Evolutionary conservation across 2,113 vertebrate species (phyloP).

Genomic region (Gallinago paraguaiae): DNA sequence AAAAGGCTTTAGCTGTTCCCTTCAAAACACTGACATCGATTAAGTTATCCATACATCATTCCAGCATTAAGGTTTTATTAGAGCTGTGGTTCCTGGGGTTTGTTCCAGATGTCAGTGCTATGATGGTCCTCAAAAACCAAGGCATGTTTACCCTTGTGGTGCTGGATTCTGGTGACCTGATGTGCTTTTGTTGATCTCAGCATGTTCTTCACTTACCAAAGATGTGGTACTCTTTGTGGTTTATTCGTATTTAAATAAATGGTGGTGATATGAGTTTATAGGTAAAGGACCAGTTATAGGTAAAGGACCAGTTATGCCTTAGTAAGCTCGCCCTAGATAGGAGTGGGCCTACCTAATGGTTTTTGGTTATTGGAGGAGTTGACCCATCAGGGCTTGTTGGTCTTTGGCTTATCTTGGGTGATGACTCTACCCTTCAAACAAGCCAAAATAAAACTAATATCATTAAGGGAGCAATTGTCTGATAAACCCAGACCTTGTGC

Average conservation of each 20-base stretch:
- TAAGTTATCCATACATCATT: not conserved
- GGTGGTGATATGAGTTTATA: rapidly evolving
- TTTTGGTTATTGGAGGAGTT: not conserved
- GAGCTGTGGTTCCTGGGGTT: not conserved
- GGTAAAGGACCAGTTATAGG: not conserved
- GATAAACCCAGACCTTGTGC: not conserved
- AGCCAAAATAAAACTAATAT: not conserved
- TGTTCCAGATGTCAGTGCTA: not conserved
- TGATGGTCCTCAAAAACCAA: not conserved
- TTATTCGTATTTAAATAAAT: not conserved
- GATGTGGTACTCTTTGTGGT: not conserved
- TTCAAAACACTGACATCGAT: slow-evolving; percentile 6
- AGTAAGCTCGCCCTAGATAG: not conserved
- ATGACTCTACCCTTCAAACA: not conserved
- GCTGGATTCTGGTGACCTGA: not conserved
- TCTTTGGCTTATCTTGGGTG: not conserved
- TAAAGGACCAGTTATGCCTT: not conserved
- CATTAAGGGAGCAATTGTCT: not conserved
- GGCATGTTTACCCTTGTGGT: not conserved
- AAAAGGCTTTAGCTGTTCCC: not conserved
- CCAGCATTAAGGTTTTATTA: not conserved
- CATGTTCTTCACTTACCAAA: not conserved
- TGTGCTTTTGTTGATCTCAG: not conserved
- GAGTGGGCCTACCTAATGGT: not conserved
- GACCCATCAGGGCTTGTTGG: not conserved